Percentiles rank a stretch among this genome's conserved stretches.
These are phyloP conservation scores for Ptyas mucosa DNA, from an alignment of 2,113 vertebrate genomes.

Conservation along the genomic window DNA sequence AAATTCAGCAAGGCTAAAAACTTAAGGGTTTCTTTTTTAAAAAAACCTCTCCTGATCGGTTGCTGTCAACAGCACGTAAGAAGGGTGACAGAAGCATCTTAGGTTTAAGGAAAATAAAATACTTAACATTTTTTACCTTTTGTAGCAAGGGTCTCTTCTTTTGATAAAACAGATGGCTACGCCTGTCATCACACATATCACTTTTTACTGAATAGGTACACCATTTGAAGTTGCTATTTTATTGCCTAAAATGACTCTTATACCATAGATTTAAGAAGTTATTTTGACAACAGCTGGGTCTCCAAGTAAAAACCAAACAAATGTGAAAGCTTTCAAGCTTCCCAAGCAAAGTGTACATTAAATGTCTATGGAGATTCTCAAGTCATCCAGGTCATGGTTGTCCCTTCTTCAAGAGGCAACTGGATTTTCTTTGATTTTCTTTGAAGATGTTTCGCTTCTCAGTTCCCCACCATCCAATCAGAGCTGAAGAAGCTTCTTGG, in stretches of 20 bases:
- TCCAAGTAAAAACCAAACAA: background rate
- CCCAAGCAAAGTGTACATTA: background rate
- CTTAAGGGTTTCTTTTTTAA: background rate
- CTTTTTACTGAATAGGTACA: background rate
- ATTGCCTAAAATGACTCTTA: background rate
- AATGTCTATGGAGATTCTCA: background rate
- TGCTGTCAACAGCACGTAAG: background rate
- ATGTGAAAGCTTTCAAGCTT: background rate
- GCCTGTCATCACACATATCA: background rate
- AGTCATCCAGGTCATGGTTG: background rate
- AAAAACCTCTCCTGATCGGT: background rate
- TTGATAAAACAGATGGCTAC: conserved; percentile 12
- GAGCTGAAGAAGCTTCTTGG: background rate
- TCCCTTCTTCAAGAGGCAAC: background rate
- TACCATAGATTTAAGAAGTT: background rate
- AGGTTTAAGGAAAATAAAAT: background rate
- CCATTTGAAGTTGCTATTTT: background rate
- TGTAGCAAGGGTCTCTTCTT: background rate
- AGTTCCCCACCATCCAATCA: background rate
- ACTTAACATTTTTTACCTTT: background rate
- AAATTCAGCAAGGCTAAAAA: background rate
- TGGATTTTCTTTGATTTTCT: too few species aligned
- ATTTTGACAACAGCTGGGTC: background rate
- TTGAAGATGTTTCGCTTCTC: background rate
- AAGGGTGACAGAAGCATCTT: background rate